A percentile compares a stretch with the other conserved stretches of the same genome.
These are phyloP conservation scores for Argynnis bischoffii DNA, from an alignment of 2,888 invertebrate genomes.

Conservation along the genomic window DNA sequence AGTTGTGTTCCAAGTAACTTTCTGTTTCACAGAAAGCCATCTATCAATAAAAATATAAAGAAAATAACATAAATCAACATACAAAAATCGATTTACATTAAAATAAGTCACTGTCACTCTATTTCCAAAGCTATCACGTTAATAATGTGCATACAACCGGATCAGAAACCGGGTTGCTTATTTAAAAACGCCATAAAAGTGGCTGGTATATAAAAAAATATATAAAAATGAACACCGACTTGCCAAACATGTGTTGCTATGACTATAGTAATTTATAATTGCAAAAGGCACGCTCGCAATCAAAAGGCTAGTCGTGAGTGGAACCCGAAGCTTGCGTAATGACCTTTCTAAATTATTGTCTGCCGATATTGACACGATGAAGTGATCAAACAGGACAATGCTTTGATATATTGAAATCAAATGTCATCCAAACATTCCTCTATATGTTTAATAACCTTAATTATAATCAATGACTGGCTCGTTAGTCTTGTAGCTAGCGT, in stretches of 20 bases:
- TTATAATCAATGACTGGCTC: no score
- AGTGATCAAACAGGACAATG: slow-evolving; percentile 30
- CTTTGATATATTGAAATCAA: slow-evolving; percentile 21
- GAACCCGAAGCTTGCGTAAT: slow-evolving; percentile 37
- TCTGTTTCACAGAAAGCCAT: background rate
- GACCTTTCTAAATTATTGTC: slow-evolving; percentile 43
- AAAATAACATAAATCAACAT: background rate
- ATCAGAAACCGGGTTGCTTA: slow-evolving; percentile 20
- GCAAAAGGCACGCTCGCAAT: slow-evolving; percentile 43
- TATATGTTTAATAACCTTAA: no score
- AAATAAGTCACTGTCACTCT: background rate
- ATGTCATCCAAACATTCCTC: background rate
- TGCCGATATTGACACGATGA: slow-evolving; percentile 32
- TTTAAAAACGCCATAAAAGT: slow-evolving; percentile 19
- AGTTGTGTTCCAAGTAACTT: background rate
- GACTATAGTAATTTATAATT: slow-evolving; percentile 44
- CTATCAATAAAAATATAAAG: background rate
- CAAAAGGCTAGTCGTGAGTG: slow-evolving; percentile 41
- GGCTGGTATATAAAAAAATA: slow-evolving; percentile 13
- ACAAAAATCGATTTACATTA: background rate
- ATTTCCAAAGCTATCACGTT: slow-evolving; percentile 9
- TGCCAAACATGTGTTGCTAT: slow-evolving; percentile 38
- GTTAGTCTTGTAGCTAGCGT: no score
- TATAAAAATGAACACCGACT: slow-evolving; percentile 21
- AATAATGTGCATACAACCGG: slow-evolving; percentile 16